Evolutionary conservation across 2,113 vertebrate genomes (phyloP), one percentile per base, ranked within the genome.

Genomic region (Mesoclemmys tuberculata): DNA sequence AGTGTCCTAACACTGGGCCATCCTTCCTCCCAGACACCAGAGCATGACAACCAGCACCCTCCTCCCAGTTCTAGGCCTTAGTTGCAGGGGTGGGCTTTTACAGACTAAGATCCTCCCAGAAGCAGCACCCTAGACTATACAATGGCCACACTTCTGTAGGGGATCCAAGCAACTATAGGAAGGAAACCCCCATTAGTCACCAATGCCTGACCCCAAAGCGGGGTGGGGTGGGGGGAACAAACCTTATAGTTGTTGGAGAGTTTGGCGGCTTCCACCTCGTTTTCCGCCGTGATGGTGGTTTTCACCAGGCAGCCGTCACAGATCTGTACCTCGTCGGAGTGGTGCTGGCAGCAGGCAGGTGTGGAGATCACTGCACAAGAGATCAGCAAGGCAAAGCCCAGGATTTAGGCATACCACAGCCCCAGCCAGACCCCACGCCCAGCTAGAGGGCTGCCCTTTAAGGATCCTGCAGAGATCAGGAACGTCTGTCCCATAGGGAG

Each of bases 171-270:
- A 44, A 12, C 31, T n/a, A 31, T 6, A 38, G 0, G 38, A 77
- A 44, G 74, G 74, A 46, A 26, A 77, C 11, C 12, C 24, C 74
- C 41, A 71, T 14, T 68, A 68, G 31, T 16, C 48, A 29, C 7
- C 4, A 2, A 79, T 8, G 46, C 41, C 49, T 6, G 18, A 79
- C 77, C 24, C 77, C 26, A 49, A 19, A 49, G 48, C 6, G 41
- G 14, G 21, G 10, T 8, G 16, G 4, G 4, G 29, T 3, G 9
- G 18, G 52, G 12, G 56, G 82, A 31, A 14, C 92, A 26, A 80
- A 98, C 99, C 98, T 97, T 98, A 96, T 98, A 99, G 97, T 99
- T 99, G 95, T 99, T 99, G 94, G 98, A 99, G 54, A 99, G 97
- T 88, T 98, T 98, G 87, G 99, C 97, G 5, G 99, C 99, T 95